Base-by-base conservation (phyloP, 2,113 vertebrate genomes). In the Lichenostomus cassidix region DNA sequence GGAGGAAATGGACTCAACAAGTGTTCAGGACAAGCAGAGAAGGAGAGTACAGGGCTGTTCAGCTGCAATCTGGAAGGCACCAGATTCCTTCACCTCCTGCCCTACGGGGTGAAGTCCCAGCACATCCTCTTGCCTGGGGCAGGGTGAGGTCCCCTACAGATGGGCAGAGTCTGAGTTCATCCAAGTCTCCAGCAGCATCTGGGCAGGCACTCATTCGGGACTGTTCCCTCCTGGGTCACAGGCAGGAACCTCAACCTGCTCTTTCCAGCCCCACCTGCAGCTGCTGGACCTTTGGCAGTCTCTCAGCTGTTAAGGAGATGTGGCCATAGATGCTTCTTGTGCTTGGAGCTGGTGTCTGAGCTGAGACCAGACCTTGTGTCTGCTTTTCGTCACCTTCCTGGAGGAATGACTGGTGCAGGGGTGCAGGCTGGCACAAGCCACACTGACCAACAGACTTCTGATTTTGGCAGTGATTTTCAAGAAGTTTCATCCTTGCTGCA, bases 81-180 rank as follows among this genome's bases (percentile, higher is more conserved):
- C n/a, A n/a, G n/a, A n/a, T n/a, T n/a, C n/a, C n/a, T n/a, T n/a
- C n/a, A 35, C 42, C 52, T 74, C 44, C 41, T 68, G 44, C 19
- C 42, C 76, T 13, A 0, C 0, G 0, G n/a, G 33, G 31, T 73
- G 78, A 76, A 83, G 50, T 37, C 23, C 37, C 69, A 92, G 10
- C 80, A 47, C 0, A 0, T 56, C 33, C 29, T 89, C 83, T 59
- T 42, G 29, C 25, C 52, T 0, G 0, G 50, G 27, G 27, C 14
- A 82, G 53, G 9, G 28, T 20, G 60, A 88, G 50, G 16, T 67
- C 49, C 9, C 20, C 55, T 83, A 58, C 0, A 0, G 44, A 11
- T 33, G 47, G n/a, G 16, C 58, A 87, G 50, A 86, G 37, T 18
- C 70, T 7, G 14, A 90, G 42, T 63, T 47, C 44, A 63, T 37